These are phyloP conservation scores for Crotalus viridis DNA, from an alignment of 2,113 vertebrate species.

Conservation along the genomic window DNA sequence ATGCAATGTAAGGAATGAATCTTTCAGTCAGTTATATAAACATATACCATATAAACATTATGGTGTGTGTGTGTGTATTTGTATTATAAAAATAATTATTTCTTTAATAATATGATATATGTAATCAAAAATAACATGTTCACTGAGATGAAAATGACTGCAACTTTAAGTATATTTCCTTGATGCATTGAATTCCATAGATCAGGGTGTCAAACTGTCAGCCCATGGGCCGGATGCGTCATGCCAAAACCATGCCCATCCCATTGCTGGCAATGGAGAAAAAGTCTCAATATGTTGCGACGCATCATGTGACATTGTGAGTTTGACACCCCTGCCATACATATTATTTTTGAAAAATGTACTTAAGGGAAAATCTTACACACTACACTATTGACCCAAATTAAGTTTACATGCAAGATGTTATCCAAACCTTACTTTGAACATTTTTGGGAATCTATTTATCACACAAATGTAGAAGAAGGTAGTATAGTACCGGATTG, in stretches of 20 bases:
- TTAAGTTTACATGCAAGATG: not conserved
- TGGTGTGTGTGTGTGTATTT: not conserved
- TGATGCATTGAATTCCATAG: not conserved
- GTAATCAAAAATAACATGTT: not conserved
- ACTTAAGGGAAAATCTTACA: not conserved
- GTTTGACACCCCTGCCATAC: too few relatives aligned
- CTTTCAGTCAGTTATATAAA: constrained; percentile 38
- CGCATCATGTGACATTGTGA: too few relatives aligned
- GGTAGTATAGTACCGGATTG: not conserved
- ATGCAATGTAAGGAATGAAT: constrained; percentile 50
- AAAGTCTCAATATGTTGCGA: too few relatives aligned
- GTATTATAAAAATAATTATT: not conserved
- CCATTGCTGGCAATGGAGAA: too few relatives aligned
- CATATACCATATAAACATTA: not conserved
- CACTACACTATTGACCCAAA: constrained; percentile 3
- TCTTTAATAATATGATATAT: not conserved
- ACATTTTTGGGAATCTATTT: not conserved
- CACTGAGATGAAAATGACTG: not conserved
- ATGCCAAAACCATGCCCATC: too few relatives aligned
- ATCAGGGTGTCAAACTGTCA: too few relatives aligned
- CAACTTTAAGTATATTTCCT: not conserved
- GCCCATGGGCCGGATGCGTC: too few relatives aligned
- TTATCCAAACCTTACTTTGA: not conserved
- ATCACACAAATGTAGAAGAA: not conserved
- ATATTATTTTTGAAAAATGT: not conserved